phyloP scores from a whole-genome alignment of 2,888 invertebrate species.

The Tenodera sinensis region DNA sequence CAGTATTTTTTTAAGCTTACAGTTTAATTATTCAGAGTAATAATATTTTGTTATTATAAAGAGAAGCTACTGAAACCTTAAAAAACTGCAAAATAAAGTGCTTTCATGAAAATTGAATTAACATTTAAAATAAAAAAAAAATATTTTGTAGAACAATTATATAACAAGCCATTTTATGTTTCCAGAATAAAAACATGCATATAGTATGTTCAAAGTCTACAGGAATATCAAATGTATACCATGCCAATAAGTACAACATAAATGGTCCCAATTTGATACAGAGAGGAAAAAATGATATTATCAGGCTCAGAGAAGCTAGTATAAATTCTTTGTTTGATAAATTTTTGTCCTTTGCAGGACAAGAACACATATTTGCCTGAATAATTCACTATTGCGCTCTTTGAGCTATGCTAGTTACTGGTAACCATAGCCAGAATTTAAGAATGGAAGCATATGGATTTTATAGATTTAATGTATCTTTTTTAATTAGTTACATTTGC shows the following conservation, averaged over 20 bases:
- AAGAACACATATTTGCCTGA: background rate
- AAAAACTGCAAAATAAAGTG: background rate
- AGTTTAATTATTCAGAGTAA: background rate
- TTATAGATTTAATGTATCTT: background rate
- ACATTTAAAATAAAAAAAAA: background rate
- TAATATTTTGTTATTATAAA: background rate
- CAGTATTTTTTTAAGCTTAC: no score
- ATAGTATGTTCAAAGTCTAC: background rate
- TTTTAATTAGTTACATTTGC: background rate
- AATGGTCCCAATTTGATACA: background rate
- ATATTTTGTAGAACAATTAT: background rate
- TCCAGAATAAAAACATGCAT: background rate
- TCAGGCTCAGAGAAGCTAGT: background rate
- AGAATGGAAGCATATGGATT: slow-evolving; percentile 16
- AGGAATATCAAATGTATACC: background rate
- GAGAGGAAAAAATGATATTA: background rate
- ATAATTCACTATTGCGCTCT: background rate
- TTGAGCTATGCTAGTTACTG: background rate
- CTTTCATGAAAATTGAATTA: background rate
- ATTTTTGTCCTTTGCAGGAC: background rate
- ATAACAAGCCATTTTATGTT: background rate
- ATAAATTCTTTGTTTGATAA: background rate
- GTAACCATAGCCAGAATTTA: slow-evolving; percentile 3
- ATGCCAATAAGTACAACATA: background rate
- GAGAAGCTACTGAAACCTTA: background rate